Conservation (phyloP, 2,888 invertebrate species). For the Drepana falcataria region DNA sequence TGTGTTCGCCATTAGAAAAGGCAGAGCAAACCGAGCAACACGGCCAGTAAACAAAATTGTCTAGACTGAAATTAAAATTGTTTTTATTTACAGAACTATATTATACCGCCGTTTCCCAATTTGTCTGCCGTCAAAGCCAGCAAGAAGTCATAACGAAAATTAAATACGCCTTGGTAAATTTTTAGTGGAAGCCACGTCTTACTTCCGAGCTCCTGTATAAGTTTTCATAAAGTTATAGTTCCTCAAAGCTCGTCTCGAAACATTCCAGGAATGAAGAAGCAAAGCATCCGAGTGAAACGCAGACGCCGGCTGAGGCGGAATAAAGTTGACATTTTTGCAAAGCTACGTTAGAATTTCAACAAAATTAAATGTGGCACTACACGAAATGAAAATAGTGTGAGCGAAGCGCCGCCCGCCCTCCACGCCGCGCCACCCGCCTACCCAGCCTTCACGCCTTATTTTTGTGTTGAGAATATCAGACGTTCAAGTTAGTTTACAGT, state of each 20-base stretch:
- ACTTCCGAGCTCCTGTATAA: conserved; percentile 63
- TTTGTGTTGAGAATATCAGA: conserved; percentile 44
- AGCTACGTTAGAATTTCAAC: conserved; percentile 77
- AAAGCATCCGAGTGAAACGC: conserved; percentile 69
- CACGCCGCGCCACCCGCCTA: conserved; percentile 12
- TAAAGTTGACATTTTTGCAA: conserved; percentile 79
- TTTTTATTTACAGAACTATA: background rate
- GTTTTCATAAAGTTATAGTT: conserved; percentile 77
- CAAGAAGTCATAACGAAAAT: conserved; percentile 73
- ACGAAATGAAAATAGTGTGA: conserved; percentile 74
- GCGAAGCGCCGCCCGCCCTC: conserved; percentile 20
- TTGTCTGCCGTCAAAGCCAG: conserved; percentile 26
- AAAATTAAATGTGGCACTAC: conserved; percentile 78
- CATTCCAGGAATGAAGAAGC: conserved; percentile 74
- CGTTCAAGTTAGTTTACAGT: conserved; percentile 13
- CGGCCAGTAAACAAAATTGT: too few relatives aligned
- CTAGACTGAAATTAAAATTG: background rate
- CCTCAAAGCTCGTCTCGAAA: conserved; percentile 74
- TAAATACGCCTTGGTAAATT: conserved; percentile 76
- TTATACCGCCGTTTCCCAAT: conserved; percentile 8
- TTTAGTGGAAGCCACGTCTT: conserved; percentile 72
- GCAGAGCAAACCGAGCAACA: too few relatives aligned
- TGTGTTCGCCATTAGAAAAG: too few relatives aligned
- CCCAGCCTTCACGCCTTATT: conserved; percentile 34
- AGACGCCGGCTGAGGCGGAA: conserved; percentile 71